Evolutionary conservation across 2,888 invertebrate genomes (phyloP).

Genomic region (Agriopis aurantiaria): DNA sequence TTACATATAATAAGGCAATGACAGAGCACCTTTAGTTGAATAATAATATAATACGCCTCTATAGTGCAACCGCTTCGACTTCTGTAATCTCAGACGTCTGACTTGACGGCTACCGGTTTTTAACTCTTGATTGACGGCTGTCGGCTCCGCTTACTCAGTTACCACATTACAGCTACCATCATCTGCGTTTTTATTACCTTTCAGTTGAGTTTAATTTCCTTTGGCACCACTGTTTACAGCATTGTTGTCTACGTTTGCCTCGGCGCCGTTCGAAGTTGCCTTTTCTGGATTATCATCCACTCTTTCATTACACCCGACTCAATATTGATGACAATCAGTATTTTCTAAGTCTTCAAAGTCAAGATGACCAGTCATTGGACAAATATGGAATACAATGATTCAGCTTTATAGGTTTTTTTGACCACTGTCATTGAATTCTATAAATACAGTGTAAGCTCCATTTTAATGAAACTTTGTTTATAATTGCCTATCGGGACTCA

Average conservation of each 20-base stretch:
- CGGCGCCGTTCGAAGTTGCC: slow-evolving; percentile 81
- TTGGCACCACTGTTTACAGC: slow-evolving; percentile 26
- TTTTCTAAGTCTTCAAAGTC: slow-evolving; percentile 60
- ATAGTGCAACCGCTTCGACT: slow-evolving; percentile 67
- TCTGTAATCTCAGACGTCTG: slow-evolving; percentile 81
- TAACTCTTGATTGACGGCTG: slow-evolving; percentile 85
- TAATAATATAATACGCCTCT: slow-evolving; percentile 47
- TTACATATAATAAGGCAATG: slow-evolving; percentile 34
- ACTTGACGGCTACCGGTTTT: slow-evolving; percentile 84
- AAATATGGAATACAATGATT: slow-evolving; percentile 22
- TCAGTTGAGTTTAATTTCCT: slow-evolving; percentile 49
- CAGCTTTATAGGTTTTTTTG: neutral
- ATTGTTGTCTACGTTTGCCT: slow-evolving; percentile 67
- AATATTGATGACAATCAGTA: slow-evolving; percentile 82
- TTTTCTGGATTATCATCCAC: slow-evolving; percentile 85
- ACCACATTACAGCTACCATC: slow-evolving; percentile 52
- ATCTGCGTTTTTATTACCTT: slow-evolving; percentile 41
- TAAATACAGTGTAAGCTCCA: no score
- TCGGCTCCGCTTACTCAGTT: slow-evolving; percentile 78
- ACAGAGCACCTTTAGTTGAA: slow-evolving; percentile 39
- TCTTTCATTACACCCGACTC: slow-evolving; percentile 84
- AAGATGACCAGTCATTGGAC: slow-evolving; percentile 54
- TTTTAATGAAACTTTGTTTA: no score
- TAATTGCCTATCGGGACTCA: no score
- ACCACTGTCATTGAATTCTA: neutral